phyloP scores from a whole-genome alignment of 2,888 invertebrate species.

The Orthosia gothica region DNA sequence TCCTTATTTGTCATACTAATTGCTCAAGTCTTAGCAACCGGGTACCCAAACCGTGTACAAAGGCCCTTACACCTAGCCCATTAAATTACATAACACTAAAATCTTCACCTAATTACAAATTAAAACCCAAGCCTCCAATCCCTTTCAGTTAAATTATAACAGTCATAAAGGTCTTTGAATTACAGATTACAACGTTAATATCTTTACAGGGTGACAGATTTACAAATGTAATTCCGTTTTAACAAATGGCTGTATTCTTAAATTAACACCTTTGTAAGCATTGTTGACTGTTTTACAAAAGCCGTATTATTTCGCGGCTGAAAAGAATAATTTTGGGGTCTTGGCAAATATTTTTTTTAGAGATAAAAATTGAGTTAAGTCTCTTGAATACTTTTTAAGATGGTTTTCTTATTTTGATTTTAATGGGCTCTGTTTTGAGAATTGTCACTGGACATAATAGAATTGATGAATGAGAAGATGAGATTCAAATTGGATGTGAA shows the following conservation, averaged over 20 bases:
- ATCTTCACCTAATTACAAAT: conserved; percentile 52
- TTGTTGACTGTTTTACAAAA: conserved; percentile 61
- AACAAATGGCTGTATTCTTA: conserved; percentile 60
- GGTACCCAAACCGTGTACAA: not conserved
- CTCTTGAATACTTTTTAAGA: conserved; percentile 34
- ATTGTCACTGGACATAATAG: conserved; percentile 38
- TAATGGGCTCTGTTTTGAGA: conserved; percentile 32
- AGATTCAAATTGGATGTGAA: conserved; percentile 25
- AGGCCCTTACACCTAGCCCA: not conserved
- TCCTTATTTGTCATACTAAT: no score
- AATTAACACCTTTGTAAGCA: conserved; percentile 63
- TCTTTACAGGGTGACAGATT: conserved; percentile 52
- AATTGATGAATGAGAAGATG: conserved; percentile 37
- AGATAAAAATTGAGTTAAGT: conserved; percentile 49
- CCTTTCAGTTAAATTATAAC: conserved; percentile 47
- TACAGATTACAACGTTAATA: conserved; percentile 60
- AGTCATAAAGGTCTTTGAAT: conserved; percentile 53
- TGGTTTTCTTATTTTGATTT: conserved; percentile 46
- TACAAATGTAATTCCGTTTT: conserved; percentile 55
- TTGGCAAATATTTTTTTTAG: conserved; percentile 44
- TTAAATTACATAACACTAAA: conserved; percentile 23
- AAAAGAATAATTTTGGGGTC: conserved; percentile 58
- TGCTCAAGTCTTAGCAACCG: not conserved
- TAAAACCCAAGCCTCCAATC: conserved; percentile 37
- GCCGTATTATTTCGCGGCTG: conserved; percentile 58